Evolutionary conservation across 2,113 vertebrate genomes (phyloP), one percentile per base, ranked within the genome.

Genomic region (Campylomormyrus numenius): DNA sequence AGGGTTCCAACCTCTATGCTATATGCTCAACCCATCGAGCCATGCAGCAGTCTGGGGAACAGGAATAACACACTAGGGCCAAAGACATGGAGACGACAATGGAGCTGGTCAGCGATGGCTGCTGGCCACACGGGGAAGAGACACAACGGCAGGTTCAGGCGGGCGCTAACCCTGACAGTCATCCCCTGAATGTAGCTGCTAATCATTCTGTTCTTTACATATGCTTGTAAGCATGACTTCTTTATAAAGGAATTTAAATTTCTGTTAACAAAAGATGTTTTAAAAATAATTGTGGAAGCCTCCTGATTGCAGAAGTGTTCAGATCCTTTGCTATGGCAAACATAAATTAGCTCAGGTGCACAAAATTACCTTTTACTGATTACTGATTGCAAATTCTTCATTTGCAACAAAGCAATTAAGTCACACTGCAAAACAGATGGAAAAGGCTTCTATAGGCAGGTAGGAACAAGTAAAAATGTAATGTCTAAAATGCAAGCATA

Each of bases 321-420:
- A 80, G 15, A 80, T 17, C 74, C 74, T 80, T 42, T 19, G 31
- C 74, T 42, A 80, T 80, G 74, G 74, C 11, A 80, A 42, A 80
- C 74, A 35, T 80, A 42, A 80, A 80, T 80, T 80, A 80, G 74
- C 74, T 80, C 74, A 80, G 74, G 74, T 80, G 74, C 74, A 42
- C 74, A 42, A 80, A 80, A 80, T 42, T 80, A 80, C 74, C 74
- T 39, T 80, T 80, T 80, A 35, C 74, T 80, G 74, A 42, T 80
- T 80, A 42, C 74, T 80, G 74, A 80, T 80, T 80, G 35, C 74
- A 80, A 80, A 80, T 80, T 80, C 35, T 80, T 80, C 74, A 80
- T 80, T 80, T 80, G 35, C 74, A 42, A 21, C 13, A 80, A 80
- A 80, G 74, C 74, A 80, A 80, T 80, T 80, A 80, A 80, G 35